phyloP scores from a whole-genome alignment of 2,113 vertebrate species.

The Carollia perspicillata region DNA sequence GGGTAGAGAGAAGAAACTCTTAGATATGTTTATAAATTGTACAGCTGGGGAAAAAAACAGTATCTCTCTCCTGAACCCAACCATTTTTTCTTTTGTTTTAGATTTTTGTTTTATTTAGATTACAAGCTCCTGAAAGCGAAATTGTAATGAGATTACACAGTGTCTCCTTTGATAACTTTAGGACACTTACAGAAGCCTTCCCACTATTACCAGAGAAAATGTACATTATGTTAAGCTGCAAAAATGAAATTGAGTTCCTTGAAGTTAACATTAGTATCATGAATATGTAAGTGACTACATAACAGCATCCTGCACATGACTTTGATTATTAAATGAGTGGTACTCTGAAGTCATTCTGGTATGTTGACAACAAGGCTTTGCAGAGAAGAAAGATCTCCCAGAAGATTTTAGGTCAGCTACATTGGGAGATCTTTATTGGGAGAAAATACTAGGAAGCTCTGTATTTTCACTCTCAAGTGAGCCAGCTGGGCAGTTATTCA shows the following conservation, averaged over 20 bases:
- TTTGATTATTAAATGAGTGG: background rate
- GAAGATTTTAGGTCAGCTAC: background rate
- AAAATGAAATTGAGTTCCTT: background rate
- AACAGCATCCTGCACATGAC: background rate
- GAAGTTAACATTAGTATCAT: slow-evolving; percentile 29
- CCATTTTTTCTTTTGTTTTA: background rate
- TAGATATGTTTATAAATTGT: background rate
- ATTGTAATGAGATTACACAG: background rate
- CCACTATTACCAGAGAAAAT: background rate
- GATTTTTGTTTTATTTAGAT: background rate
- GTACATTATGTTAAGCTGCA: background rate
- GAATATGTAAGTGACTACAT: background rate
- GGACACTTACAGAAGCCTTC: background rate
- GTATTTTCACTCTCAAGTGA: background rate
- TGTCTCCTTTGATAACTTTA: background rate
- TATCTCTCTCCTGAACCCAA: background rate
- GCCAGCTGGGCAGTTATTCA: background rate
- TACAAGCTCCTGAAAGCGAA: background rate
- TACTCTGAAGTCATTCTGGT: background rate
- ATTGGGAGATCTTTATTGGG: background rate
- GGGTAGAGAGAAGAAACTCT: background rate
- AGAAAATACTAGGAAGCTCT: background rate
- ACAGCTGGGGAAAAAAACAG: background rate
- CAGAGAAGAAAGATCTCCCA: background rate
- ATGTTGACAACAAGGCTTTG: background rate